Base-by-base conservation (phyloP, 2,797 vertebrate genomes). In the Hydrocynus forskahlii region DNA sequence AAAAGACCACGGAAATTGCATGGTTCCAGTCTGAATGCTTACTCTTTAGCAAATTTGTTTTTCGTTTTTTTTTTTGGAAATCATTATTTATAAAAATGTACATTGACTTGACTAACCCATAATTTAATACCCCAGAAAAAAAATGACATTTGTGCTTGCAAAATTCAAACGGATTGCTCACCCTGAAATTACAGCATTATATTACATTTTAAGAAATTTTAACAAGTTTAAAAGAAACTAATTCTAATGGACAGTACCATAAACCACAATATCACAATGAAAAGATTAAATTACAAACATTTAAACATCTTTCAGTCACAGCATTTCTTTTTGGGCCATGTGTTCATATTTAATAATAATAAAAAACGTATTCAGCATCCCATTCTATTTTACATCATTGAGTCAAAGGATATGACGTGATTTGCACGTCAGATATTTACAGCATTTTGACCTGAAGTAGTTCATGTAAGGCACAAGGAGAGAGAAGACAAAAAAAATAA, bases 381-480 rank as follows among this genome's bases (percentile, higher is more conserved):
- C 57, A 87, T 89, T 86, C 70, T 81, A 86, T 86, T 75, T 89
- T 90, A 89, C 91, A 89, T 86, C 79, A 86, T 86, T 80, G 79
- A 83, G 90, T 87, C 82, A 87, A 86, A 87, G 83, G 90, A 93
- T 92, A 93, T 91, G 89, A 94, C 89, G 90, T 92, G 89, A 91
- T 92, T 92, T 90, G 92, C 92, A 89, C 90, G 91, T 95, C 87
- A 91, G 87, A 92, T 95, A 97, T 96, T 92, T 96, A 95, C 92
- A 96, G 89, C 93, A 95, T 95, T 92, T 96, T 96, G 96, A 97
- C 96, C 96, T 96, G 96, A 95, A 97, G 94, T 95, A 95, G 94
- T 94, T 95, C 93, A 93, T 94, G 94, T 99, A 99, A 99, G 97
- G 97, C 97, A 99, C 97, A 94, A 96, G 95, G 92, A 96, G 96